Base-by-base conservation (phyloP, 2,888 invertebrate genomes). In the Troides helena region DNA sequence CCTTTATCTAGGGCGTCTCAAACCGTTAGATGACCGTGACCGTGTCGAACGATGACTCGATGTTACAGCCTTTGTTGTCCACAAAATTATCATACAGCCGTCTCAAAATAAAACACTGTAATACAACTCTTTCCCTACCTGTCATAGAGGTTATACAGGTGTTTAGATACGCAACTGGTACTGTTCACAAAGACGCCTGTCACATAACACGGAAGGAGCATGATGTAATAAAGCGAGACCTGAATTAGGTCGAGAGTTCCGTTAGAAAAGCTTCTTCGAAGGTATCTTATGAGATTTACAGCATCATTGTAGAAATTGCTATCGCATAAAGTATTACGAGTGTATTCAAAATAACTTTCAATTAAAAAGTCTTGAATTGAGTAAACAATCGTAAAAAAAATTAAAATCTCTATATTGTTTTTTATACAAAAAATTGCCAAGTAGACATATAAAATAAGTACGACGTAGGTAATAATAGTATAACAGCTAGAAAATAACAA, bases 11-110 rank as follows among this genome's bases (percentile, higher is more conserved):
- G 90, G 89, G 85, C 91, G 81, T 75, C 70, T 77, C 72, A 74
- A 80, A 77, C 91, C 87, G 91, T 91, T 91, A 91, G 65, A 76
- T 81, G 90, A 78, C 90, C 90, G 83, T 90, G 91, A 90, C 90
- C 88, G 85, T 76, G 79, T 77, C 81, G 79, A 74, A 74, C 83
- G 81, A 84, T 86, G 86, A 84, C 85, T 85, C 74, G 81, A 73
- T 76, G 76, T 80, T 80, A 78, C 76, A 73, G 74, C 76, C 75
- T 73, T 71, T 62, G 39, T 67, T 72, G 58, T 62, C 53, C 30
- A 56, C 72, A 68, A 65, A 72, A 57, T 69, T 74, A 69, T 72
- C 72, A 72, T 71, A 69, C 61, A 63, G 60, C n/a, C 63, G 39
- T 30, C 39, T 60, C 21, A 39, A 61, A 53, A 18, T 18, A 59